Evolutionary conservation across 1,140 invertebrate genomes (phyloP).

Genomic region (Mercenaria mercenaria): DNA sequence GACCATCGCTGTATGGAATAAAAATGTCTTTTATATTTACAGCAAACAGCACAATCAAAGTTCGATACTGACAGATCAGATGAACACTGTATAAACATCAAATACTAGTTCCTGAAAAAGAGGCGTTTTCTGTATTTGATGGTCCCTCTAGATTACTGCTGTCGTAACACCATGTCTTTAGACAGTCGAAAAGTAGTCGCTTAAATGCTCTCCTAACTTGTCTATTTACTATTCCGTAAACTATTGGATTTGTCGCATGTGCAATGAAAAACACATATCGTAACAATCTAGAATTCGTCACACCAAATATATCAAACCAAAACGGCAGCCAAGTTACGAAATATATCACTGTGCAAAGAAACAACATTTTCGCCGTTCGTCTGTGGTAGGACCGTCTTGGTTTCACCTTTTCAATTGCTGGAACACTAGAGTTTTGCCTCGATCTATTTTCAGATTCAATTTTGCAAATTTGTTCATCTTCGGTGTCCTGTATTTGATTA

Average conservation of each 20-base stretch:
- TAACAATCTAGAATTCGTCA: constrained; percentile 72
- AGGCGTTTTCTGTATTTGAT: background rate
- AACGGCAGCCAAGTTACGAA: constrained; percentile 80
- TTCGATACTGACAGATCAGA: too few species aligned
- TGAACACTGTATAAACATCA: too few species aligned
- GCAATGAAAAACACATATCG: constrained; percentile 78
- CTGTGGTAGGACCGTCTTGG: constrained; percentile 62
- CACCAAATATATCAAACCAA: constrained; percentile 80
- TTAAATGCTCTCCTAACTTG: constrained; percentile 65
- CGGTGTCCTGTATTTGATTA: background rate
- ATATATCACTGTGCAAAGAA: constrained; percentile 80
- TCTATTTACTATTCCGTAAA: constrained; percentile 79
- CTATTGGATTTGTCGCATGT: constrained; percentile 79
- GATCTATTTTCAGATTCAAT: background rate
- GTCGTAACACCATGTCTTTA: background rate
- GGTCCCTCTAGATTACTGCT: background rate
- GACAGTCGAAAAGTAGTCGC: background rate
- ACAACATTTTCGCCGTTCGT: constrained; percentile 79
- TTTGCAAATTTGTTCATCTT: background rate
- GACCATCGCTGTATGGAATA: too few species aligned
- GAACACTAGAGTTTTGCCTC: background rate
- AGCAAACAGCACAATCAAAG: too few species aligned
- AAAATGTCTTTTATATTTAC: too few species aligned
- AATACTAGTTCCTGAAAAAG: constrained; percentile 21
- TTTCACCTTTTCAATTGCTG: background rate